These are phyloP conservation scores for Zhuqinia jingwanae DNA, from an alignment of 2,888 invertebrate genomes.

Conservation along the genomic window DNA sequence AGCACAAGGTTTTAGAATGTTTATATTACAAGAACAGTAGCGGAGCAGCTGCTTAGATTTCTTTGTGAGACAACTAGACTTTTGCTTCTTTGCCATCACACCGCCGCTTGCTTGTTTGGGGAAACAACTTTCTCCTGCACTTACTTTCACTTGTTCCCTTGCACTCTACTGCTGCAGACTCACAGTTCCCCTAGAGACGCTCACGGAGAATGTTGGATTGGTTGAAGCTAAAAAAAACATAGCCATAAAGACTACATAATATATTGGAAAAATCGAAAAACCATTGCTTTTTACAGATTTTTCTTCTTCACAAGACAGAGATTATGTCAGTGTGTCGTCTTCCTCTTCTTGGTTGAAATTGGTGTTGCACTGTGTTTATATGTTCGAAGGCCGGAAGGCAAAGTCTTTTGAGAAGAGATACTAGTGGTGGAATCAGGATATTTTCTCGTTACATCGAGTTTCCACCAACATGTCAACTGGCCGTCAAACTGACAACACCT, in stretches of 20 bases:
- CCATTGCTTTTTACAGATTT: not conserved
- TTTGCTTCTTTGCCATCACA: not conserved
- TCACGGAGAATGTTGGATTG: slow-evolving; percentile 23
- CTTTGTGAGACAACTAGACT: not conserved
- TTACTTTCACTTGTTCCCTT: slow-evolving; percentile 24
- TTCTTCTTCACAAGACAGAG: not conserved
- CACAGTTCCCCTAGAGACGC: slow-evolving; percentile 60
- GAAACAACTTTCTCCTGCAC: not conserved
- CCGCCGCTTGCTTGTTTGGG: not conserved
- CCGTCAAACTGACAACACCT: too few relatives aligned
- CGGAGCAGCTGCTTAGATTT: slow-evolving; percentile 30
- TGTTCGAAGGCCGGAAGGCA: too few relatives aligned
- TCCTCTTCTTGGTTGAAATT: not conserved
- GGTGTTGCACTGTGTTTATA: not conserved
- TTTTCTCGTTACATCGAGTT: too few relatives aligned
- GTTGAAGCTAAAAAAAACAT: not conserved
- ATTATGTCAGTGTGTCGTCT: not conserved
- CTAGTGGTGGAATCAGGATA: too few relatives aligned
- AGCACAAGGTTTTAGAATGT: slow-evolving; percentile 13
- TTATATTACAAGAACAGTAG: not conserved
- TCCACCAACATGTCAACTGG: too few relatives aligned
- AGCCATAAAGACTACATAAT: too few relatives aligned
- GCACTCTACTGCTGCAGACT: not conserved
- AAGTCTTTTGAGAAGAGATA: too few relatives aligned
- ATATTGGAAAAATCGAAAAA: not conserved